Base-by-base conservation (phyloP, 2,888 invertebrate species). In the Eupithecia inturbata region DNA sequence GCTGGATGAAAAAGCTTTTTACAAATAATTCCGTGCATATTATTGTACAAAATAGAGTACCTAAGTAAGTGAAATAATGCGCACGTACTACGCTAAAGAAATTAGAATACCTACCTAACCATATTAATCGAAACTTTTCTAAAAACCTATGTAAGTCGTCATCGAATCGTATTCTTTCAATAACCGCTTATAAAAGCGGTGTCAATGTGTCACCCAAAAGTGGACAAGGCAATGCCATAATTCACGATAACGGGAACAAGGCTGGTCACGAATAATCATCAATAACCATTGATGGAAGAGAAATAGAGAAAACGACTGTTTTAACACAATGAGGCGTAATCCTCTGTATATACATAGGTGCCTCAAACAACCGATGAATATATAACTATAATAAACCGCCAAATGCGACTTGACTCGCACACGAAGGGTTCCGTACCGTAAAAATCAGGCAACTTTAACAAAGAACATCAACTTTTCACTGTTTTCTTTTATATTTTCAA, bases 141-240 rank as follows among this genome's bases (percentile, higher is more conserved):
- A 22, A 10, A 53, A 3, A 53, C n/a, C 53, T 12, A 26, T 53
- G 22, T 3, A 49, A 22, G 16, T 31, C 62, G 62, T 31, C 19
- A 19, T 19, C 1, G 31, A 31, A 31, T 31, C 12, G 19, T 31
- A 62, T 62, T 62, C 28, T 19, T 31, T 31, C 31, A 31, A 62
- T 31, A 9, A 19, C 62, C 62, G 62, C 31, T 71, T 64, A 53
- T 33, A 64, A 0, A 33, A 49, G 66, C n/a, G 36, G 53, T 66
- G 70, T 71, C 66, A 71, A 71, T 53, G 70, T 28, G 70, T 12
- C 36, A n/a, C 26, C 70, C 64, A 71, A 71, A 70, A 66, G 22
- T 33, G 64, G 64, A 64, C 33, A 70, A 36, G 45, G 19, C 31
- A 62, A 31, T 41, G 28, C 19, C 49, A 60, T 45, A 62, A 62